These are phyloP conservation scores for Anhinga rufa DNA, from an alignment of 2,113 vertebrate species.

Conservation along the genomic window DNA sequence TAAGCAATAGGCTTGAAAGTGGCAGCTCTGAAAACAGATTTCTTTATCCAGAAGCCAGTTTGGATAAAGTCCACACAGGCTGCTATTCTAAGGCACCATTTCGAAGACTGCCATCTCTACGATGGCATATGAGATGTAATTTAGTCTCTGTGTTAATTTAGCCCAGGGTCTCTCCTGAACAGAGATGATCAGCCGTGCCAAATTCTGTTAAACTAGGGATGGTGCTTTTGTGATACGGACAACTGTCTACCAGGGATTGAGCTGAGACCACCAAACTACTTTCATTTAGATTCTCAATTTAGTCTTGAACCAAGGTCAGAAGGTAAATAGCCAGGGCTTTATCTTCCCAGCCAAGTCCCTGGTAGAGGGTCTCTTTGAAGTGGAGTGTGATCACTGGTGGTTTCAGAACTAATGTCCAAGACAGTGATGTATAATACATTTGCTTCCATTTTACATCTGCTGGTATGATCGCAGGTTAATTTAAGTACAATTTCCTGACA, in stretches of 20 bases:
- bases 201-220: slow-evolving; percentile 55
- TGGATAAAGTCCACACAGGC: slow-evolving; percentile 66
- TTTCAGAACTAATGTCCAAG: slow-evolving; percentile 75
- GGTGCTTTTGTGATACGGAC: slow-evolving; percentile 60
- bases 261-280: slow-evolving; percentile 57
- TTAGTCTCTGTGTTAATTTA: slow-evolving; percentile 34
- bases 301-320: slow-evolving; percentile 68
- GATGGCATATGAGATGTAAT: slow-evolving; percentile 36
- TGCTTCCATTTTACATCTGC: slow-evolving; percentile 47
- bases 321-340: slow-evolving; percentile 74
- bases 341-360: slow-evolving; percentile 71
- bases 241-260: slow-evolving; percentile 56
- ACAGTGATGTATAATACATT: slow-evolving; percentile 71
- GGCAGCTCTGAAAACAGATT: slow-evolving; percentile 70
- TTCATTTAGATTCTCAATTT: slow-evolving; percentile 63
- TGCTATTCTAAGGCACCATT: slow-evolving; percentile 48
- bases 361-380: slow-evolving; percentile 72
- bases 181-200: slow-evolving; percentile 26
- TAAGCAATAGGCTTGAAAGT: slow-evolving; percentile 63
- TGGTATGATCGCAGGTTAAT: slow-evolving; percentile 52
- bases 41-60: slow-evolving; percentile 76
- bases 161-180: slow-evolving; percentile 52
- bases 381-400: slow-evolving; percentile 55
- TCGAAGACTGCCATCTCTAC: slow-evolving; percentile 52
- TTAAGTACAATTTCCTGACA: slow-evolving; percentile 40